Base-by-base conservation (phyloP, 2,113 vertebrate genomes). In the Brachypteracias leptosomus region DNA sequence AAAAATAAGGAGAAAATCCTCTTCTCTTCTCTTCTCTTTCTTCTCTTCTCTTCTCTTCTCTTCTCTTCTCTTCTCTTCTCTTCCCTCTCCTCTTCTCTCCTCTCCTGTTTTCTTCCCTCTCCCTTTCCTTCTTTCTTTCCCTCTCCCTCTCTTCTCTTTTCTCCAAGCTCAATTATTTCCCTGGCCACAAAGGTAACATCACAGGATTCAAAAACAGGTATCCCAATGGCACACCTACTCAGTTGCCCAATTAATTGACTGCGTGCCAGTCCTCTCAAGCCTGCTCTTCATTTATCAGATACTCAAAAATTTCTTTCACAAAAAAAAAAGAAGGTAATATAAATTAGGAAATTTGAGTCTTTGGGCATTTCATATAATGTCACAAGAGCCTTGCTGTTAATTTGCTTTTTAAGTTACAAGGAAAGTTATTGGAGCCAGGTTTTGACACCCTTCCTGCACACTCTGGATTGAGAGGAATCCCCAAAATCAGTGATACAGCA, bases 401-500 rank as follows among this genome's bases (percentile, higher is more conserved):
- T 44, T 44, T 38, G 35, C 16, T 47, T 46, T 54, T 68, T 11
- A 47, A 16, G 28, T 26, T 19, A 46, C 4, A 18, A 47, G 28
- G 54, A 12, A 52, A 17, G 13, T 42, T 42, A 42, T 17, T 12
- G 1, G 15, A 46, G 51, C 13, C n/a, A 22, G 29, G 44, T 15
- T 2, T 28, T 16, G 24, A 5, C 1, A 0, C 52, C 36, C 19
- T 35, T 20, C 71, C 71, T 11, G 11, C 51, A 40, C 38, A 15
- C 31, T 4, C 25, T 20, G 7, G 40, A 11, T 16, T 6, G 58
- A 13, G 51, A 19, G 28, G 49, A 58, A 10, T 29, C 25, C 28
- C 67, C 26, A 3, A 8, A 24, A 40, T 13, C 0, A 10, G 47
- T 3, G 49, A 8, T 3, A 0, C 2, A 2, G 36, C 82, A 42